Evolutionary conservation across 2,113 vertebrate species (phyloP).

Genomic region (Cyanocitta stelleri): DNA sequence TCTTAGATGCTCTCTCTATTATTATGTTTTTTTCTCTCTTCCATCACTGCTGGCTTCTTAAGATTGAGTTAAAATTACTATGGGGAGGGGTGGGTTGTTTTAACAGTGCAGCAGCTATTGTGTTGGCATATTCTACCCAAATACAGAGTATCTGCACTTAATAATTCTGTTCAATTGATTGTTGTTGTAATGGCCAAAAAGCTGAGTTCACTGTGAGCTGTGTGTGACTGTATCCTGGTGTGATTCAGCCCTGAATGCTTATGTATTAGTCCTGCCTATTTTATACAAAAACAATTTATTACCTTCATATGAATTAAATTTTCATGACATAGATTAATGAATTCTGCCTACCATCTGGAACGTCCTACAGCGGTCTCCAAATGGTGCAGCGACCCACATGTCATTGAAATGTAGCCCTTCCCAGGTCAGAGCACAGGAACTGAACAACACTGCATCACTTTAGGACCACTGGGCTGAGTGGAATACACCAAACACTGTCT

Average conservation of each 20-base stretch:
- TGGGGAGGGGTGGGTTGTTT: background rate
- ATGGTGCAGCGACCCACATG: background rate
- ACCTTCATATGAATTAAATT: conserved; percentile 39
- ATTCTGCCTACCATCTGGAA: conserved; percentile 53
- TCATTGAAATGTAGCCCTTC: background rate
- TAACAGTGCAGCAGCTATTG: background rate
- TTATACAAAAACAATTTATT: conserved; percentile 54
- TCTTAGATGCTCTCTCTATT: conserved; percentile 11
- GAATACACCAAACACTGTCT: background rate
- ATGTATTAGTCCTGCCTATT: conserved; percentile 38
- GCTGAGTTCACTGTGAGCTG: background rate
- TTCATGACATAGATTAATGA: conserved; percentile 52
- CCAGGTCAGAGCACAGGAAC: background rate
- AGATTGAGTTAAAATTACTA: background rate
- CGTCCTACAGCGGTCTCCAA: background rate
- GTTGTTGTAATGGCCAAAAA: background rate
- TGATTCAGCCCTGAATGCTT: background rate
- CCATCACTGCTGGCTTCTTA: conserved; percentile 13
- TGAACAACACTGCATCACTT: background rate
- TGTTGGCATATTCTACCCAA: background rate
- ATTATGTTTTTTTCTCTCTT: background rate
- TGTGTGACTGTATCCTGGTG: background rate
- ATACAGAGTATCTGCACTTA: background rate
- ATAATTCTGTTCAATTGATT: conserved; percentile 15
- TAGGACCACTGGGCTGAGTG: background rate